These are phyloP conservation scores for Chionoecetes opilio DNA, from an alignment of 1,140 invertebrate genomes.

Conservation along the genomic window DNA sequence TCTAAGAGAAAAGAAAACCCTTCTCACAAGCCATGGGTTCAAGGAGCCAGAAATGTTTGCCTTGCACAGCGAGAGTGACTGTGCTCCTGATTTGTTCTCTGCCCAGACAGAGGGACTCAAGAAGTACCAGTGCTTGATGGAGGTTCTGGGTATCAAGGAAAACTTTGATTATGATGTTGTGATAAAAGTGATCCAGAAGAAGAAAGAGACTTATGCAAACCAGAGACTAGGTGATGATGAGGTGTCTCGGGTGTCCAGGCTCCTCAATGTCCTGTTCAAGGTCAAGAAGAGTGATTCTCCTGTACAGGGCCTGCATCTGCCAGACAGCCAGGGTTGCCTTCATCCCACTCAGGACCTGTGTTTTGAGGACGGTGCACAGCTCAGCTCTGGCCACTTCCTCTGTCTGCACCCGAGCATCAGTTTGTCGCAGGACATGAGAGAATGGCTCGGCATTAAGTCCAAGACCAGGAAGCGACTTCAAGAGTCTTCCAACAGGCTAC, in stretches of 20 bases:
- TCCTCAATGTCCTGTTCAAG: slow-evolving; percentile 52
- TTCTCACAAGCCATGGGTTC: slow-evolving; percentile 57
- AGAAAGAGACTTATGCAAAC: slow-evolving; percentile 1
- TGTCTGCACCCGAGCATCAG: slow-evolving; percentile 53
- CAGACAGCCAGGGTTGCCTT: slow-evolving; percentile 39
- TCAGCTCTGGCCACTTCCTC: slow-evolving; percentile 47
- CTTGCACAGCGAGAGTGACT: background rate
- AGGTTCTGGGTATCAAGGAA: background rate
- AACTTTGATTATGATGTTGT: background rate
- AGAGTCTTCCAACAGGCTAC: slow-evolving; percentile 48
- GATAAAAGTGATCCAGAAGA: slow-evolving; percentile 9
- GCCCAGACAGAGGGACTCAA: slow-evolving; percentile 41
- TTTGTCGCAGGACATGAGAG: slow-evolving; percentile 4
- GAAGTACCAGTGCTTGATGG: slow-evolving; percentile 41
- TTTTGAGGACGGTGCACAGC: slow-evolving; percentile 45
- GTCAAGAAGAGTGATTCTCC: background rate
- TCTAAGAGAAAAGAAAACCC: slow-evolving; percentile 24
- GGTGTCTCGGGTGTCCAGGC: slow-evolving; percentile 53
- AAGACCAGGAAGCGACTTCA: slow-evolving; percentile 56
- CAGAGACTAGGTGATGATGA: slow-evolving; percentile 34
- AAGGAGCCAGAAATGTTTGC: slow-evolving; percentile 46
- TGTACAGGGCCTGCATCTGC: slow-evolving; percentile 9
- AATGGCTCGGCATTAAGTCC: slow-evolving; percentile 50
- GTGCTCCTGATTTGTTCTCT: slow-evolving; percentile 66
- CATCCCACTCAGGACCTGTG: background rate